A percentile compares a stretch with the other conserved stretches of the same genome.
Evolutionary conservation across 2,797 vertebrate species (phyloP).

Genomic region (Miichthys miiuy): DNA sequence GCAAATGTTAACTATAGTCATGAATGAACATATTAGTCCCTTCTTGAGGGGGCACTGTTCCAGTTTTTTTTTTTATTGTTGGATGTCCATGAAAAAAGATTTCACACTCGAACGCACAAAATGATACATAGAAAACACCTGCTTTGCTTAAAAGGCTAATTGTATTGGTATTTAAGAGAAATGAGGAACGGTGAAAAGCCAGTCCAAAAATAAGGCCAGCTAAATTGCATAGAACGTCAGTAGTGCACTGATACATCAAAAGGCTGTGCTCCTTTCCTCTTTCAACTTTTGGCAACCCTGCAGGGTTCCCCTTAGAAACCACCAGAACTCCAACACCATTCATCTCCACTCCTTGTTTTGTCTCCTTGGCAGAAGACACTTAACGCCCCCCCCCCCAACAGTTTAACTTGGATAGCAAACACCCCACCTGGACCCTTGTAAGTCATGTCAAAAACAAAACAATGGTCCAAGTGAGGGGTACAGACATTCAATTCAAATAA

Average conservation of each 20-base stretch:
- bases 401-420: slow-evolving; percentile 52
- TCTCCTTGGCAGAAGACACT: slow-evolving; percentile 65
- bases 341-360: slow-evolving; percentile 46
- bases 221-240: slow-evolving; percentile 94
- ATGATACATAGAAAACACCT: slow-evolving; percentile 74
- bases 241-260: slow-evolving; percentile 82
- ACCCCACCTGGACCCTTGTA: slow-evolving; percentile 21
- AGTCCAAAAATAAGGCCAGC: slow-evolving; percentile 90
- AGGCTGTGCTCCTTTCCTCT: slow-evolving; percentile 81
- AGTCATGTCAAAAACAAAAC: slow-evolving; percentile 47
- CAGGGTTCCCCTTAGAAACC: slow-evolving; percentile 69
- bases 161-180: slow-evolving; percentile 56
- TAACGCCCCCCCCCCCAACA: slow-evolving; percentile 8
- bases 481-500: slow-evolving; percentile 32
- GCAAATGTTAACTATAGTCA: slow-evolving; percentile 27
- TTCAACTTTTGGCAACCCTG: slow-evolving; percentile 69
- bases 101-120: slow-evolving; percentile 54
- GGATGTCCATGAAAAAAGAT: slow-evolving; percentile 21
- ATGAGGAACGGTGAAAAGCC: slow-evolving; percentile 71
- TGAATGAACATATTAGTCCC: slow-evolving; percentile 18
- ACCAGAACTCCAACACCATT: slow-evolving; percentile 62
- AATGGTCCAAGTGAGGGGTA: slow-evolving; percentile 20
- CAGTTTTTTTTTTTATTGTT: slow-evolving; percentile 51
- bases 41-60: slow-evolving; percentile 59
- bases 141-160: slow-evolving; percentile 78